A percentile compares a stretch with the other conserved stretches of the same genome.
Evolutionary conservation across 2,113 vertebrate genomes (phyloP).

Genomic region (Canis aureus): DNA sequence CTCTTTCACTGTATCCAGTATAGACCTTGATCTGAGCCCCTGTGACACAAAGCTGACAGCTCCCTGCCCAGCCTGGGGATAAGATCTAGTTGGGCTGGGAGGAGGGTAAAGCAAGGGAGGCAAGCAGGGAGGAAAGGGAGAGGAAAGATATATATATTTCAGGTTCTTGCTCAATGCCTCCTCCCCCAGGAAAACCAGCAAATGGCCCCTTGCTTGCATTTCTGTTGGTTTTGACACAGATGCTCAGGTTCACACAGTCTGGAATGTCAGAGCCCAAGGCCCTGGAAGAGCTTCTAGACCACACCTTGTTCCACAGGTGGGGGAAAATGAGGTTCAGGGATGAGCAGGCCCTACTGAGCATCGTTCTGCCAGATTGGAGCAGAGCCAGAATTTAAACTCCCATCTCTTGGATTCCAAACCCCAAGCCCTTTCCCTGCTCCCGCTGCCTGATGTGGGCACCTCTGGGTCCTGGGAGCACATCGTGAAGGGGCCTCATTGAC

Average conservation of each 20-base stretch:
- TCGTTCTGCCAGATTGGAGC: neutral
- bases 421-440: neutral
- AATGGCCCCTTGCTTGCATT: neutral
- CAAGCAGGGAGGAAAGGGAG: neutral
- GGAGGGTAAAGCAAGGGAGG: neutral
- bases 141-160: neutral
- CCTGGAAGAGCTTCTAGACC: neutral
- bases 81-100: neutral
- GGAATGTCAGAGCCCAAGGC: neutral
- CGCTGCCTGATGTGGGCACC: neutral
- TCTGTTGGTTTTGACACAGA: neutral
- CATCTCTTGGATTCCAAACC: neutral
- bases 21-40: neutral
- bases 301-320: neutral
- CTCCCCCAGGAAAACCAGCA: neutral
- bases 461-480: neutral
- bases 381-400: neutral
- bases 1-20: too few species aligned
- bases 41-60: neutral
- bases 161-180: neutral
- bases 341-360: neutral
- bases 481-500: neutral
- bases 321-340: neutral
- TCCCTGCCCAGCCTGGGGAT: neutral
- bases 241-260: neutral